These are phyloP conservation scores for Neoaliturus tenellus DNA, from an alignment of 2,888 invertebrate genomes.

Conservation along the genomic window DNA sequence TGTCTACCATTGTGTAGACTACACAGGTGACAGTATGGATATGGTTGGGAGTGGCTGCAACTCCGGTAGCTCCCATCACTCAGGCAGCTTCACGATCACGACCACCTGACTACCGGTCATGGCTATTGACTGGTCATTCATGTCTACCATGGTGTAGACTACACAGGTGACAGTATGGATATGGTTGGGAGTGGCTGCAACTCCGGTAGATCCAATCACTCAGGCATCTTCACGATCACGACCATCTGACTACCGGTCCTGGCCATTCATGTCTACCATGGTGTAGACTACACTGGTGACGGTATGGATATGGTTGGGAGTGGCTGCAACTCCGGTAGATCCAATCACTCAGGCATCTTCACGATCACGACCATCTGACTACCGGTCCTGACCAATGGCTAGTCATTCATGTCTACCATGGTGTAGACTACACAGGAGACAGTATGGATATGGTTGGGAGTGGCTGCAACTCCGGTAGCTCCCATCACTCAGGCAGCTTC, in stretches of 20 bases:
- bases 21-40: neutral
- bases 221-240: neutral
- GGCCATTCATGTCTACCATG: neutral
- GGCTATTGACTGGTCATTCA: neutral
- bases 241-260: conserved; percentile 25
- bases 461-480: conserved; percentile 50
- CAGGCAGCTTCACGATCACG: neutral
- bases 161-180: too few relatives aligned
- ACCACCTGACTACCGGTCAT: conserved; percentile 15
- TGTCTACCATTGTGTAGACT: neutral
- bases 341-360: neutral
- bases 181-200: conserved; percentile 10
- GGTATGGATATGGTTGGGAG: neutral
- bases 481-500: conserved; percentile 21
- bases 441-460: conserved; percentile 22
- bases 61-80: conserved; percentile 16
- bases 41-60: conserved; percentile 6
- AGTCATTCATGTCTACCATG: neutral
- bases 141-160: neutral
- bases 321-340: neutral
- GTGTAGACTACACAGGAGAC: neutral
- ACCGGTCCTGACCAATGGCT: neutral
- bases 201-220: conserved; percentile 5
- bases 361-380: conserved; percentile 16
- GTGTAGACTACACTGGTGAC: neutral